Base-by-base conservation (phyloP, 2,113 vertebrate species). In the Barnardius zonarius region DNA sequence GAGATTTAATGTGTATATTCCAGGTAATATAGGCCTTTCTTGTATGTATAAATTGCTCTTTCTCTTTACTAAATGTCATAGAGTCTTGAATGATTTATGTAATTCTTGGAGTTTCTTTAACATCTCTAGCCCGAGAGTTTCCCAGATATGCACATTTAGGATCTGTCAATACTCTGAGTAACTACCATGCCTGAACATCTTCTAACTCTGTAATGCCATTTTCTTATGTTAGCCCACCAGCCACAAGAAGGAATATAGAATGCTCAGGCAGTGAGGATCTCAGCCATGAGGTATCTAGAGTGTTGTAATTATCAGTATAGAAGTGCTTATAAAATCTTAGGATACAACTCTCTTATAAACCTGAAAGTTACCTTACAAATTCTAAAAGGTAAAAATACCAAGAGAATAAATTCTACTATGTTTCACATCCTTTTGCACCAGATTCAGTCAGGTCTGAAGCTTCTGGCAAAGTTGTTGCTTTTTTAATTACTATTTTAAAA, bases 1-100 rank as follows among this genome's bases (percentile, higher is more conserved):
- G 98, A 91, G 97, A 98, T 95, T 95, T 98, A 74, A 98, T 97
- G 43, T 92, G 73, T 86, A 94, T 98, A 93, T 98, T 98, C 92
- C 97, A 98, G 97, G 98, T 98, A 94, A 84, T 64, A 41, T 28
- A 62, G 31, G 18, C 33, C 17, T 74, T 92, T 85, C 24, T 69
- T 46, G 4, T 74, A 33, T 31, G 39, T 79, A 76, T 64, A 81
- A 89, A 78, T n/a, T 59, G 33, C 10, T 77, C 43, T 88, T 92
- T 82, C 54, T 77, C 28, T 82, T 90, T 70, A 28, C 8, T 68
- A 52, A 78, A 44, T 3, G 8, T 61, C 61, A 43, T 12, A 76
- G 39, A 48, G 74, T 83, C 28, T 77, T 83, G 10, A 70, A 19
- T 3, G 5, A 78, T 87, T 73, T 73, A 57, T 62, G 11, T n/a